Evolutionary conservation across 1,140 invertebrate species (phyloP).

Genomic region (Laupala kohalensis): DNA sequence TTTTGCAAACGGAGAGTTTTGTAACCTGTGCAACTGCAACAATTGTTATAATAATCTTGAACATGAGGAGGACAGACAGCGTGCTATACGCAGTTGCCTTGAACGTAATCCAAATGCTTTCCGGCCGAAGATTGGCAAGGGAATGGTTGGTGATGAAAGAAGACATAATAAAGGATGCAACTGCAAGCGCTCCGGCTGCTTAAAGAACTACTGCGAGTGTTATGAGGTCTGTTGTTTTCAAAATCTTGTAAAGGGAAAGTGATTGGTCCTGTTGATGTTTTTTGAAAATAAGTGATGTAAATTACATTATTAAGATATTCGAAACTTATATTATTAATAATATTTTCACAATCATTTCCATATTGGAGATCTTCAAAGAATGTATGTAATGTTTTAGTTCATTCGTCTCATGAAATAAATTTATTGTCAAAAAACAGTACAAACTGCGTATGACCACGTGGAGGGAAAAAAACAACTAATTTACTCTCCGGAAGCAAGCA

Average conservation of each 20-base stretch:
- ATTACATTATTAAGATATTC: too few relatives aligned
- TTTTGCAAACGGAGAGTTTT: conserved; percentile 99
- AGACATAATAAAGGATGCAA: conserved; percentile 98
- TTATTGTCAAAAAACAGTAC: too few relatives aligned
- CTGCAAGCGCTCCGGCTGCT: conserved; percentile 94
- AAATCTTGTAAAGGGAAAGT: background rate
- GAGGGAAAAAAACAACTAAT: too few relatives aligned
- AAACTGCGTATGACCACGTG: too few relatives aligned
- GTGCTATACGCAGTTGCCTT: conserved; percentile 82
- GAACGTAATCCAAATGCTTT: conserved; percentile 92
- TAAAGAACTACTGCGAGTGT: conserved; percentile 99
- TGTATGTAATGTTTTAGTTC: too few relatives aligned
- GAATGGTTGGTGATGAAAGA: conserved; percentile 50
- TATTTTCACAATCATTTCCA: too few relatives aligned
- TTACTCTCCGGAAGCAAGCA: too few relatives aligned
- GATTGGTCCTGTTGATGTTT: too few relatives aligned
- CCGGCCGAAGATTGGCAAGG: conserved; percentile 94
- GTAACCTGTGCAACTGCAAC: conserved; percentile 94
- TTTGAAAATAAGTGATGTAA: background rate
- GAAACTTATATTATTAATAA: too few relatives aligned
- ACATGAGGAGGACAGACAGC: conserved; percentile 88
- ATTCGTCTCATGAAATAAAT: too few relatives aligned
- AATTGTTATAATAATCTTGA: conserved; percentile 96
- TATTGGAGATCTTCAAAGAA: too few relatives aligned
- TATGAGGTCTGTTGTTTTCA: conserved; percentile 61